Evolutionary conservation across 2,113 vertebrate genomes (phyloP).

Genomic region (Saccopteryx bilineata): DNA sequence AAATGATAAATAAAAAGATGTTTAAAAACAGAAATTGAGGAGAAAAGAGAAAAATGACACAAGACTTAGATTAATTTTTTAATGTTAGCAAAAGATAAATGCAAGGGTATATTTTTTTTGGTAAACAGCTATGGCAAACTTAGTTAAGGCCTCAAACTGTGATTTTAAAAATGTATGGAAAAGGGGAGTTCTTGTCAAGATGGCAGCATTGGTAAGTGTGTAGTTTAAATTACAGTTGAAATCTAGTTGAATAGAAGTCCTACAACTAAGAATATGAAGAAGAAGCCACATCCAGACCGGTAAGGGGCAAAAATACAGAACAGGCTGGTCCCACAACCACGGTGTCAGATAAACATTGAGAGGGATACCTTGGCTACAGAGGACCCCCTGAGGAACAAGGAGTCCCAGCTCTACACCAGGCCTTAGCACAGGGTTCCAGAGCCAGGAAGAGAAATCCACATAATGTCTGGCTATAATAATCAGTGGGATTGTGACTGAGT

Average conservation of each 20-base stretch:
- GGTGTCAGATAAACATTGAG: neutral
- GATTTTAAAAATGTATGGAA: neutral
- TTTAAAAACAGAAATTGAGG: constrained; percentile 34
- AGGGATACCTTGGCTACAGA: neutral
- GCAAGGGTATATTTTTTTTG: neutral
- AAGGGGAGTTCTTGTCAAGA: neutral
- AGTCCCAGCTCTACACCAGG: neutral
- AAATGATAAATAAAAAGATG: neutral
- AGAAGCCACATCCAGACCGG: neutral
- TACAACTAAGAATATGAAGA: neutral
- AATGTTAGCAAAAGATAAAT: constrained; percentile 10
- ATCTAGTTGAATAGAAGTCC: neutral
- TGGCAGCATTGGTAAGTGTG: neutral
- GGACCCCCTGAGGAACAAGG: neutral
- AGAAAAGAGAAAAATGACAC: neutral
- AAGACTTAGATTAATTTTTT: neutral
- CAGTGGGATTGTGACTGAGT: neutral
- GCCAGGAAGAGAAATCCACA: neutral
- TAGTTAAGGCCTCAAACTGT: neutral
- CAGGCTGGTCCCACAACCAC: neutral
- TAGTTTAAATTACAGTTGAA: neutral
- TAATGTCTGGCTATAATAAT: neutral
- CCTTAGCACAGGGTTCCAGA: neutral
- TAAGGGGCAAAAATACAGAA: neutral
- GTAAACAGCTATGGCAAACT: neutral